Evolutionary conservation across 2,888 invertebrate species (phyloP), one percentile per base, ranked within the genome.

Genomic region (Drosophila meridiana): DNA sequence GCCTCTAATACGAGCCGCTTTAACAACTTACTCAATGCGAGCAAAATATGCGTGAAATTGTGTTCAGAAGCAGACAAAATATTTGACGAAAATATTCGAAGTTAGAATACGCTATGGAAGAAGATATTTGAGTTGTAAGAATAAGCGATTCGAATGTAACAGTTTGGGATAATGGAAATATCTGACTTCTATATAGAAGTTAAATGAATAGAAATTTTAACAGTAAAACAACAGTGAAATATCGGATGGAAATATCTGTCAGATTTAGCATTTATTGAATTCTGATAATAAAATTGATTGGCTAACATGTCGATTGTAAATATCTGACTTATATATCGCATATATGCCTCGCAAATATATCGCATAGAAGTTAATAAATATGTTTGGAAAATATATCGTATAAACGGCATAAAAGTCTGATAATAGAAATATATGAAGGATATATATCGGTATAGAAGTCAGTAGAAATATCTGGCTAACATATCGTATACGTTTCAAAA

Each of bases 1-100:
- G 80, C 66, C 66, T 48, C 69, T 74, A 77, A 69, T 62, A 40
- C 56, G 56, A 56, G 55, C 47, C 47, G 65, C 74, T 69, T 68
- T 53, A 66, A 69, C 59, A 34, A 52, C 63, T 68, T 59, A 45
- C 47, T 69, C 57, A 74, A 66, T 69, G 69, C 43, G 61, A 32
- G 11, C 43, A 30, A 53, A 61, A 78, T 72, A 66, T 59, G 78
- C 58, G 57, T 58, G 20, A 48, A 64, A 74, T 57, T 56, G 53
- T 60, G 40, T 20, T 30, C 20, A 30, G 42, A 11, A 56, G 20
- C 6, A 56, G 42, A 11, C 3, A n/a, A 11, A 20, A 32, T 42
- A 42, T 42, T 28, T 36, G 9, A n/a, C 1, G 11, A 30, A 6
- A 42, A 56, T 42, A 20, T 30, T 28, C 26, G 5, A 55, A 38